phyloP scores from a whole-genome alignment of 1,140 invertebrate species.

The Sesamia nonagrioides region DNA sequence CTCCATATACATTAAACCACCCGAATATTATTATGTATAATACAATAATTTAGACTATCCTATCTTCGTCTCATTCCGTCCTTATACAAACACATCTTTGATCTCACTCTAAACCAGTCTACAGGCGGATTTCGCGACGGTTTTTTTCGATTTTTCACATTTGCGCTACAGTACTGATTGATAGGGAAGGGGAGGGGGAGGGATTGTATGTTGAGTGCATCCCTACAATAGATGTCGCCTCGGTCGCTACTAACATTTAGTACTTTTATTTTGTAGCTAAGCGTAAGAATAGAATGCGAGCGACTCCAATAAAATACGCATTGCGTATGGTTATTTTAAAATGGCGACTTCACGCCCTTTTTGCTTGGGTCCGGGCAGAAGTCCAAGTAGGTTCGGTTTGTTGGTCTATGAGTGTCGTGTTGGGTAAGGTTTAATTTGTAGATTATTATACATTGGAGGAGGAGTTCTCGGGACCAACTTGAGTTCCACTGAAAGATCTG shows the following conservation, averaged over 20 bases:
- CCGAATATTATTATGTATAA: constrained; percentile 80
- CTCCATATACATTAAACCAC: constrained; percentile 60
- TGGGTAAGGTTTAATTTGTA: constrained; percentile 20
- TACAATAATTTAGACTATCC: constrained; percentile 78
- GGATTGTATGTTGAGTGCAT: constrained; percentile 36
- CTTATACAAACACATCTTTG: constrained; percentile 45
- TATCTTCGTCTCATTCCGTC: constrained; percentile 55
- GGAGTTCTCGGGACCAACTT: too few relatives aligned
- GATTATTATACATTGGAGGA: too few relatives aligned
- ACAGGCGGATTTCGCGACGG: constrained; percentile 54
- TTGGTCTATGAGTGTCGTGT: neutral
- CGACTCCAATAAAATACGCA: constrained; percentile 44
- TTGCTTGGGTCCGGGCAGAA: constrained; percentile 16
- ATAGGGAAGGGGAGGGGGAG: constrained; percentile 54
- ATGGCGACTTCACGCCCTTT: constrained; percentile 38
- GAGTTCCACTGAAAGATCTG: too few relatives aligned
- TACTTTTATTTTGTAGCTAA: constrained; percentile 44
- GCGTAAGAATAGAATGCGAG: constrained; percentile 18
- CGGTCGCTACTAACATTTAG: constrained; percentile 19
- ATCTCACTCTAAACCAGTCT: constrained; percentile 63
- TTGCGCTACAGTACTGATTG: constrained; percentile 67
- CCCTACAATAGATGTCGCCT: constrained; percentile 53
- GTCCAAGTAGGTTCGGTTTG: constrained; percentile 34
- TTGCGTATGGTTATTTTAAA: constrained; percentile 47
- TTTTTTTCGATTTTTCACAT: constrained; percentile 73